phyloP scores from a whole-genome alignment of 2,797 vertebrate genomes.

The Melanotaenia maccullochi region DNA sequence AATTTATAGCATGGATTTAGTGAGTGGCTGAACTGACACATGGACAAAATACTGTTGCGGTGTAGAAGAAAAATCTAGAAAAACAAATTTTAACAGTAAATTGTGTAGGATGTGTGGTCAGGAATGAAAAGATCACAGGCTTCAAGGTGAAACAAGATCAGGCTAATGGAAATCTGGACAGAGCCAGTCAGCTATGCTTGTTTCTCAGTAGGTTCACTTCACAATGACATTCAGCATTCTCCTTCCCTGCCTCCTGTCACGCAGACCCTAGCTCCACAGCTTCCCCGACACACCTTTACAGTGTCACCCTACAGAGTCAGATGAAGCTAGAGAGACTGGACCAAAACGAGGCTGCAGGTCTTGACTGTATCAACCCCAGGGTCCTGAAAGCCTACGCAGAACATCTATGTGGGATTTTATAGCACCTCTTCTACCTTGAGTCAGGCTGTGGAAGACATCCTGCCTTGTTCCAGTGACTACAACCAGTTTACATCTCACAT shows the following conservation, averaged over 20 bases:
- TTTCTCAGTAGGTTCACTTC: background rate
- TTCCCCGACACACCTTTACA: background rate
- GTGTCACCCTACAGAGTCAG: background rate
- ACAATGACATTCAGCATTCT: background rate
- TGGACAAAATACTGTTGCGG: background rate
- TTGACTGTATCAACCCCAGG: background rate
- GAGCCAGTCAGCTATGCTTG: background rate
- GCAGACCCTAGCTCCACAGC: background rate
- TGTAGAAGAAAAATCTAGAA: background rate
- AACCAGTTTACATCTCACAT: background rate
- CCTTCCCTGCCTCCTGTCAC: background rate
- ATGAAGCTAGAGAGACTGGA: background rate
- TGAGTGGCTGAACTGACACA: background rate
- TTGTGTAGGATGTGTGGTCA: background rate
- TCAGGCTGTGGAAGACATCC: background rate
- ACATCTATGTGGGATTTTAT: background rate
- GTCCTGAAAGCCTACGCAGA: background rate
- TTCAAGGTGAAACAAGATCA: background rate
- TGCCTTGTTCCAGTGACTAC: background rate
- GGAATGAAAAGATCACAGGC: background rate
- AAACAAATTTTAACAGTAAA: background rate
- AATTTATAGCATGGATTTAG: background rate
- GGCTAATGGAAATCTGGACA: background rate
- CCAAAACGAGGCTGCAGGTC: background rate
- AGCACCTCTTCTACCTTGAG: background rate